phyloP scores from a whole-genome alignment of 2,113 vertebrate species.

The Sorex araneus region DNA sequence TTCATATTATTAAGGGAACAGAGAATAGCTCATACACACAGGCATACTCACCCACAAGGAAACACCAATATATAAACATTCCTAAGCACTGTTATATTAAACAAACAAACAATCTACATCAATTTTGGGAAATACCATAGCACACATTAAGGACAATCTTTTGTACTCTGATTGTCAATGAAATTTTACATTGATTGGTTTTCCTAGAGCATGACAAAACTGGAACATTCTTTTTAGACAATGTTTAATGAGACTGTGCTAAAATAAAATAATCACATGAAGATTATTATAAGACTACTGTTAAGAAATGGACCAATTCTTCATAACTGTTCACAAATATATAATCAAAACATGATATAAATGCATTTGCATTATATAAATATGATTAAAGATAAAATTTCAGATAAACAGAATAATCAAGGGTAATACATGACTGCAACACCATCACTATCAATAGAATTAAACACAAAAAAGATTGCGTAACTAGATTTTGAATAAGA shows the following conservation, averaged over 20 bases:
- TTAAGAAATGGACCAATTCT: background rate
- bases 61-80: background rate
- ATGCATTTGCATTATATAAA: too few species aligned
- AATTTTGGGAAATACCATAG: too few species aligned
- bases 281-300: background rate
- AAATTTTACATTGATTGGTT: conserved; percentile 37
- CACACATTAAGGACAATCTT: too few species aligned
- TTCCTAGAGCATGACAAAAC: conserved; percentile 62
- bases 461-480: background rate
- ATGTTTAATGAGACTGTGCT: conserved; percentile 25
- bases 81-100: background rate
- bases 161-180: background rate
- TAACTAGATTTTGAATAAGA: too few species aligned
- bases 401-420: background rate
- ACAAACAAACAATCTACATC: too few species aligned
- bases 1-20: background rate
- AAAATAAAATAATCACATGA: background rate
- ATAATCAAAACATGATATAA: background rate
- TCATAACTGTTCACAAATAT: background rate
- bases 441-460: background rate
- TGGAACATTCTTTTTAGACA: conserved; percentile 37
- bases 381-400: background rate
- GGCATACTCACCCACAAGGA: background rate
- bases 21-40: background rate
- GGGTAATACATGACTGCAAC: background rate